These are phyloP conservation scores for Diplodus puntazzo DNA, from an alignment of 2,797 vertebrate species.

Conservation along the genomic window DNA sequence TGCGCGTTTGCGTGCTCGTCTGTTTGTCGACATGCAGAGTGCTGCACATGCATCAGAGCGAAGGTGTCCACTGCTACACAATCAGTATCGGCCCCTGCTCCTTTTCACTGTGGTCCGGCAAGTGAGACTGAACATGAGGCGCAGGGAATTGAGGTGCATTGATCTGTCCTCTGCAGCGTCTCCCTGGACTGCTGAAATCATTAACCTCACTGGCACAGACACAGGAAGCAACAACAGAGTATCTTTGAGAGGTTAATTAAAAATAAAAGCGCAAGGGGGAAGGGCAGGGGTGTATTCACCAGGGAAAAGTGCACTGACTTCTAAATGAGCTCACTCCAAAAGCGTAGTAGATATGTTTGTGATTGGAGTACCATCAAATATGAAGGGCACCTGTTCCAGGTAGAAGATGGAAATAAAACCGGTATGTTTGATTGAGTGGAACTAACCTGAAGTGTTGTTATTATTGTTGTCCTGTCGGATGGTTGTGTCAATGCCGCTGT, in stretches of 20 bases:
- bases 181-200: conserved; percentile 86
- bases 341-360: conserved; percentile 48
- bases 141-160: conserved; percentile 87
- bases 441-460: too few relatives aligned
- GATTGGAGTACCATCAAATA: conserved; percentile 33
- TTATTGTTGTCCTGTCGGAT: too few relatives aligned
- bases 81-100: conserved; percentile 71
- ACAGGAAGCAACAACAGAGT: conserved; percentile 85
- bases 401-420: not conserved
- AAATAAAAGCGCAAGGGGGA: conserved; percentile 82
- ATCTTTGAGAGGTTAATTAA: conserved; percentile 91
- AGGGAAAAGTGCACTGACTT: conserved; percentile 82
- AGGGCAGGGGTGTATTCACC: conserved; percentile 74
- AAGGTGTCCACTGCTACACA: conserved; percentile 52
- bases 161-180: conserved; percentile 85
- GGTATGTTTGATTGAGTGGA: too few relatives aligned
- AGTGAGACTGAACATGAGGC: conserved; percentile 82
- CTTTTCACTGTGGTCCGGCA: conserved; percentile 81
- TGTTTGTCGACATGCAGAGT: conserved; percentile 54
- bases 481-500: too few relatives aligned
- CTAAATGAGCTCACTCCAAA: conserved; percentile 82
- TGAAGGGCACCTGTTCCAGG: conserved; percentile 4
- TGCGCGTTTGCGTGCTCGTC: conserved; percentile 36
- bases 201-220: conserved; percentile 88
- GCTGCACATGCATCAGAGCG: conserved; percentile 39